Evolutionary conservation across 2,888 invertebrate genomes (phyloP), one percentile per base, ranked within the genome.

Genomic region (Euproctis similis): DNA sequence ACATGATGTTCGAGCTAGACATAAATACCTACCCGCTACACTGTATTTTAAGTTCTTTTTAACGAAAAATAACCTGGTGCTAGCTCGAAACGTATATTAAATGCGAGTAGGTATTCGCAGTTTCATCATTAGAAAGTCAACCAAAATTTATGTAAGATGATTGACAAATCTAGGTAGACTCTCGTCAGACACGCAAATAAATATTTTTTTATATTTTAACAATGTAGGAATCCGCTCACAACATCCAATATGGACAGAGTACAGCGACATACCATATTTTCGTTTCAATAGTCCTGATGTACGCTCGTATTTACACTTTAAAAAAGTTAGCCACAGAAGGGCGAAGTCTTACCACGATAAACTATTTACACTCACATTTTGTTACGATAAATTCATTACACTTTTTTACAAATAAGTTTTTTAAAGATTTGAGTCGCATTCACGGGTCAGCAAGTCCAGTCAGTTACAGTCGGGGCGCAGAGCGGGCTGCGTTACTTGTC

Each of bases 341-440:
- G 72, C 61, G 59, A 70, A 77, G 82, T 81, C 82, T 82, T 81
- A 81, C 76, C 77, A 80, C 80, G 66, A 77, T 80, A 80, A 77
- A 81, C 82, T 82, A 82, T 81, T 71, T 82, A 81, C 82, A 82
- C 80, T 66, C 82, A 80, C 82, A 78, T 77, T 77, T 77, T 73
- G 71, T 78, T 78, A 77, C 67, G 74, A 77, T 77, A 81, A 80
- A 77, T 81, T 81, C 82, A 81, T 80, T 80, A 81, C 81, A 82
- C 81, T 82, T 80, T 49, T 82, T 80, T 80, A 81, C 82, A 82
- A 76, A 77, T 74, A 76, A 77, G 77, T 81, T 78, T 73, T 72
- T 72, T 78, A 65, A 72, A 54, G 56, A 72, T 62, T 69, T 67
- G 34, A 49, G 48, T 63, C 66, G 61, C 66, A 53, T 76, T 70